Percentiles rank a stretch among this genome's conserved stretches.
Conservation (phyloP, 2,888 invertebrate species). For the Diarsia brunnea region DNA sequence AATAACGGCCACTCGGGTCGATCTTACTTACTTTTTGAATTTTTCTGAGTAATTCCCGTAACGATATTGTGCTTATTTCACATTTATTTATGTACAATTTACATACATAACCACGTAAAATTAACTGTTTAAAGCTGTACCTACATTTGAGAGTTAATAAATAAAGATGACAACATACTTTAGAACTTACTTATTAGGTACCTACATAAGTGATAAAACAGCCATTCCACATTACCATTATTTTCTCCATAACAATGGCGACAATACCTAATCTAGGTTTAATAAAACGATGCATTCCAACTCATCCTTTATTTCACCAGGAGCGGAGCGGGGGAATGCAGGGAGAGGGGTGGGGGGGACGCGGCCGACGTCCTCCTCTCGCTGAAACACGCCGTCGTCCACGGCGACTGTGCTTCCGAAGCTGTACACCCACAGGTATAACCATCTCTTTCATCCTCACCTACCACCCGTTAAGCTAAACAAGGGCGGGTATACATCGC, state of each 20-base stretch:
- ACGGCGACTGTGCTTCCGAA: slow-evolving; percentile 92
- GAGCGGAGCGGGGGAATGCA: slow-evolving; percentile 88
- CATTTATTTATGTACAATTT: neutral
- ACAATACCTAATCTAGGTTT: slow-evolving; percentile 34
- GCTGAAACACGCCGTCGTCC: slow-evolving; percentile 96
- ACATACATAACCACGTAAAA: neutral
- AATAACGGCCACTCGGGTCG: no score
- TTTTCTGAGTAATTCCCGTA: neutral
- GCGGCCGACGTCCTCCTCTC: slow-evolving; percentile 97
- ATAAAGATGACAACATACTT: neutral
- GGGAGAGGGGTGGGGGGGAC: slow-evolving; percentile 91
- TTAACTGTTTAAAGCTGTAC: neutral
- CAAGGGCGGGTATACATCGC: slow-evolving; percentile 59
- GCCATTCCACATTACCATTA: neutral
- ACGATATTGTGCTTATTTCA: neutral
- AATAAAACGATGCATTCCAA: slow-evolving; percentile 47
- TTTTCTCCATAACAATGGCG: neutral
- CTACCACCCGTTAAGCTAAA: slow-evolving; percentile 18
- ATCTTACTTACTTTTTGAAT: no score
- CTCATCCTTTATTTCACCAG: slow-evolving; percentile 73
- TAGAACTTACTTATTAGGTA: neutral
- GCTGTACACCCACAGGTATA: slow-evolving; percentile 89
- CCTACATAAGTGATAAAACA: neutral
- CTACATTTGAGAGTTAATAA: neutral
- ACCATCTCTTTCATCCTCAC: slow-evolving; percentile 72